Evolutionary conservation across 2,888 invertebrate species (phyloP).

Genomic region (Brachyptera putata): DNA sequence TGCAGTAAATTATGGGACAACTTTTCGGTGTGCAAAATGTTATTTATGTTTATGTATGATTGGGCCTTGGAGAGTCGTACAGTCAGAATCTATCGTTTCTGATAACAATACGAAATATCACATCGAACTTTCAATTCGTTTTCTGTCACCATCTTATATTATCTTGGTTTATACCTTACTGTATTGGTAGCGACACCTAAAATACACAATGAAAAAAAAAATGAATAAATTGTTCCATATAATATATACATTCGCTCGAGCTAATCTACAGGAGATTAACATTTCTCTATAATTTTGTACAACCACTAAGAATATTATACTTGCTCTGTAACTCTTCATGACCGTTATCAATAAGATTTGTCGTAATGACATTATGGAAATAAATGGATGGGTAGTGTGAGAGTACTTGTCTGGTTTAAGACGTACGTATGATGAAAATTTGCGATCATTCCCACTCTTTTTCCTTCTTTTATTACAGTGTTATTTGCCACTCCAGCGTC

Average conservation of each 20-base stretch:
- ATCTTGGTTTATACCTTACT: no score
- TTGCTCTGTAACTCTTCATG: background rate
- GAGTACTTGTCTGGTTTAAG: no score
- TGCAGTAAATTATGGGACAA: slow-evolving; percentile 2
- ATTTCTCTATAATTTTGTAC: background rate
- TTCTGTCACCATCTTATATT: background rate
- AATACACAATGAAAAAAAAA: no score
- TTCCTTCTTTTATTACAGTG: no score
- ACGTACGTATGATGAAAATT: no score
- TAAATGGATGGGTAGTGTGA: no score
- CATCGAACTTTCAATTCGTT: background rate
- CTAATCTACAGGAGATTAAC: background rate
- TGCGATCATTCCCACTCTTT: slow-evolving; percentile 16
- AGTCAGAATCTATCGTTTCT: background rate
- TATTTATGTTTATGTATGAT: background rate
- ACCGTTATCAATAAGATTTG: slow-evolving; percentile 12
- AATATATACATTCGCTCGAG: no score
- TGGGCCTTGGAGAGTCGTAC: slow-evolving; percentile 9
- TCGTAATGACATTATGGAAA: no score
- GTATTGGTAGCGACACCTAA: no score
- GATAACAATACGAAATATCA: slow-evolving; percentile 9
- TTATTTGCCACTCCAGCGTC: no score
- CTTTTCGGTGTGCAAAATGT: slow-evolving; percentile 6
- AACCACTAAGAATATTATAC: background rate
- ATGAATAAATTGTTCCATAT: no score